These are phyloP conservation scores for Lasius platythorax DNA, from an alignment of 2,888 invertebrate species.

Conservation along the genomic window DNA sequence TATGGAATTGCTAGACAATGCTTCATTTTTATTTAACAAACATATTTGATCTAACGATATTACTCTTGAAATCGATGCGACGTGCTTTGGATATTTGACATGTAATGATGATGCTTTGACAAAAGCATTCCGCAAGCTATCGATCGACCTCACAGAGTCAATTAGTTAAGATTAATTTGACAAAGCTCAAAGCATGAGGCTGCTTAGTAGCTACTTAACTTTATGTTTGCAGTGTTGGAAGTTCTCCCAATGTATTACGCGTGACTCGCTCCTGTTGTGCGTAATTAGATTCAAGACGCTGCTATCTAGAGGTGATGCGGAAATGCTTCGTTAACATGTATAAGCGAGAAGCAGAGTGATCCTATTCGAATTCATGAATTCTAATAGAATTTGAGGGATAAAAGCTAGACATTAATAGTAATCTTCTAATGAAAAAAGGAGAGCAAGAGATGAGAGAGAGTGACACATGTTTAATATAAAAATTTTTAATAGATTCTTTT, in stretches of 20 bases:
- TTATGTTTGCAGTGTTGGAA: slow-evolving; percentile 51
- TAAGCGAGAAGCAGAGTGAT: background rate
- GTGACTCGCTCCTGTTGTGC: slow-evolving; percentile 44
- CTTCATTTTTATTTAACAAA: slow-evolving; percentile 31
- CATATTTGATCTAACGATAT: slow-evolving; percentile 19
- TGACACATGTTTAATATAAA: no score
- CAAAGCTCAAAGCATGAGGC: slow-evolving; percentile 45
- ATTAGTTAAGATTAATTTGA: slow-evolving; percentile 62
- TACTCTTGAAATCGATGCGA: background rate
- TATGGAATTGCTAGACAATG: slow-evolving; percentile 29
- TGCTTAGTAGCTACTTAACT: slow-evolving; percentile 57
- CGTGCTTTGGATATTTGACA: slow-evolving; percentile 31
- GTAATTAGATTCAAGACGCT: slow-evolving; percentile 51
- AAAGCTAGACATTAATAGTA: background rate
- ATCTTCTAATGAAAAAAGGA: no score
- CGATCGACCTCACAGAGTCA: slow-evolving; percentile 53
- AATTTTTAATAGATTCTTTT: background rate
- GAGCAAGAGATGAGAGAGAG: no score
- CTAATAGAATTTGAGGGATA: background rate
- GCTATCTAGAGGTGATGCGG: slow-evolving; percentile 39
- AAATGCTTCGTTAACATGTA: slow-evolving; percentile 33
- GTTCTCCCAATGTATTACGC: slow-evolving; percentile 54
- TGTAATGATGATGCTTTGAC: slow-evolving; percentile 38
- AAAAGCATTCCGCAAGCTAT: slow-evolving; percentile 60
- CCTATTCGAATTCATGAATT: background rate